Base-by-base conservation (phyloP, 2,888 invertebrate species). In the Polymixis flavicincta region DNA sequence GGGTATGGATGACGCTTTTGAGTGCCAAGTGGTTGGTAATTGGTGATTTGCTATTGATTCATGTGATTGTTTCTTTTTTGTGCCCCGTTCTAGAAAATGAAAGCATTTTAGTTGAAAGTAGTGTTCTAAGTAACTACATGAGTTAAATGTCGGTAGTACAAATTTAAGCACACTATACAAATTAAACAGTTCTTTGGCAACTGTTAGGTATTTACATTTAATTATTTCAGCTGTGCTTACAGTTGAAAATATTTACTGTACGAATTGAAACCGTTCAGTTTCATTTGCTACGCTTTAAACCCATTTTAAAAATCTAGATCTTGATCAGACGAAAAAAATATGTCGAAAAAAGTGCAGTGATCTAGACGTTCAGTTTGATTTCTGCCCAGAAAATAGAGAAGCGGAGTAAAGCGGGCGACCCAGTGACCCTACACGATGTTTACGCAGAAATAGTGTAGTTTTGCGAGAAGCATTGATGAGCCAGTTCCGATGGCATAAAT, bases 1-100 rank as follows among this genome's bases (percentile, higher is more conserved):
- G 54, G 57, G 71, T 72, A n/a, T 79, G 86, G 86, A 88, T 89
- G 89, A 89, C 70, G 63, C 79, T 74, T 78, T 80, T 37, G 13
- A 14, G 17, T 42, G 22, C 6, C 2, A 50, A 45, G 7, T 32
- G 22, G 13, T 1, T 32, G 50, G 61, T 66, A 17, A 71, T 83
- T 55, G 22, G 14, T 55, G 13, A 59, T 55, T 55, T 13, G 9
- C 19, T 8, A 28, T 54, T 50, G 54, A 60, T 54, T 13, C 57
- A 60, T 70, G 2, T 14, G 14, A 5, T 22, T 32, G 0, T 7
- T 11, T n/a, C 3, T 45, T 25, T 54, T 37, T 22, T 32, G 28
- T 25, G 11, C 13, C 0, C 13, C 0, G 0, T 45, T 19, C 5
- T 52, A 0, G 0, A 14, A 0, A 52, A 37, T 17, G 22, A 3